phyloP scores from a whole-genome alignment of 2,888 invertebrate genomes.

The Athripsodes cinereus region DNA sequence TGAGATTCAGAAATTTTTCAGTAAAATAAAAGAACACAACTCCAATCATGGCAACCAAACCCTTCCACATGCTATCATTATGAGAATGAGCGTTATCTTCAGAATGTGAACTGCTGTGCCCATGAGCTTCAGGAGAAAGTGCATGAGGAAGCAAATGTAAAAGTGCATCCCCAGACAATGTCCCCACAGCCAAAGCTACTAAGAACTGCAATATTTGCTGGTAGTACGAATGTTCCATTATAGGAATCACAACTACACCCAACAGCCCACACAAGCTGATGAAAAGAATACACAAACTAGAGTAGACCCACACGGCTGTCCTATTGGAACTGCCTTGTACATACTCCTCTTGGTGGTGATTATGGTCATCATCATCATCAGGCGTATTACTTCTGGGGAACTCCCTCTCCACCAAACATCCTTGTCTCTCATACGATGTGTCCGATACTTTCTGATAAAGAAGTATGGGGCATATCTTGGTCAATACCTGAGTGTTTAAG shows the following conservation, averaged over 20 bases:
- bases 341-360: conserved; percentile 17
- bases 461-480: conserved; percentile 60
- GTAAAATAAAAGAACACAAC: conserved; percentile 86
- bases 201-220: conserved; percentile 86
- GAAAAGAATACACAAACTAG: conserved; percentile 70
- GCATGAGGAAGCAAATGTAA: conserved; percentile 89
- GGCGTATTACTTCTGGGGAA: conserved; percentile 30
- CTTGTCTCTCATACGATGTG: conserved; percentile 47
- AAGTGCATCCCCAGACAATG: conserved; percentile 85
- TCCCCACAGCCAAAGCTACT: conserved; percentile 89
- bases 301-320: conserved; percentile 74
- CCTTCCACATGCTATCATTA: conserved; percentile 75
- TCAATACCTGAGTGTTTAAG: conserved; percentile 33
- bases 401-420: conserved; percentile 48
- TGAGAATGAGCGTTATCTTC: conserved; percentile 42
- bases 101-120: conserved; percentile 24
- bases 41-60: conserved; percentile 73
- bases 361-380: conserved; percentile 21
- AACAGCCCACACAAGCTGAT: conserved; percentile 84
- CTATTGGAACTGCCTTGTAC: conserved; percentile 37
- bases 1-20: conserved; percentile 73
- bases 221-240: conserved; percentile 84
- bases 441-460: conserved; percentile 59
- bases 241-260: conserved; percentile 84
- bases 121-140: conserved; percentile 40